Conservation (phyloP, 35 echinoderm and acorn worm genomes). For the Apostichopus japonicus region DNA sequence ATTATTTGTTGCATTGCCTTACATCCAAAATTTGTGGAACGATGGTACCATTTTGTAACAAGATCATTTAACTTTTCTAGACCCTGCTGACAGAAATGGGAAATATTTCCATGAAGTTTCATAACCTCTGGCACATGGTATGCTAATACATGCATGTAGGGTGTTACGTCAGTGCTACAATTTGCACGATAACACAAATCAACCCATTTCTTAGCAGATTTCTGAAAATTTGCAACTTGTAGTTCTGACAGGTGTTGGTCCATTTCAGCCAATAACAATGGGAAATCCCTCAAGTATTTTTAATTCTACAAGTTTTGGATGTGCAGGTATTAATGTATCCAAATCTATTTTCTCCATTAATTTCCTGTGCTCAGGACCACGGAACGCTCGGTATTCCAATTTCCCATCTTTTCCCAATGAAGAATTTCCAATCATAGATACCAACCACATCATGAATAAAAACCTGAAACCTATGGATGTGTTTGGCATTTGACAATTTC, state of each 20-base stretch:
- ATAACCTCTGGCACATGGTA: constrained; percentile 75
- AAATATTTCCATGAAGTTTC: constrained; percentile 56
- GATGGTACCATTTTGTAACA: constrained; percentile 62
- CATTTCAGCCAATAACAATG: not conserved
- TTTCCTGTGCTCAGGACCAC: constrained; percentile 46
- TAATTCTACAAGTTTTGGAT: constrained; percentile 32
- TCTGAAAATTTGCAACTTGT: not conserved
- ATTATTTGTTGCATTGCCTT: constrained; percentile 58
- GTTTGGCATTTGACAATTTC: not conserved
- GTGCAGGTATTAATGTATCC: constrained; percentile 16
- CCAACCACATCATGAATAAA: not conserved
- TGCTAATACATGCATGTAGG: constrained; percentile 79
- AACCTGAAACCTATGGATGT: not conserved
- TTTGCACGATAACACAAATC: constrained; percentile 42
- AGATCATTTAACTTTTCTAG: constrained; percentile 35
- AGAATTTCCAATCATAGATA: constrained; percentile 6
- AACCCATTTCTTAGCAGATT: constrained; percentile 63
- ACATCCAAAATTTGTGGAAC: constrained; percentile 24
- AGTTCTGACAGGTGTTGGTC: not conserved
- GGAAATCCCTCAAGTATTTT: not conserved
- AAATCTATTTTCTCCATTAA: constrained; percentile 40
- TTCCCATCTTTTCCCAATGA: not conserved
- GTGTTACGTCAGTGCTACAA: constrained; percentile 70
- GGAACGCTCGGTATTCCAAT: constrained; percentile 7
- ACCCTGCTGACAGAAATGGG: constrained; percentile 34